These are phyloP conservation scores for Scelioninae gen. 1 DNA, from an alignment of 2,888 invertebrate species.

Conservation along the genomic window DNA sequence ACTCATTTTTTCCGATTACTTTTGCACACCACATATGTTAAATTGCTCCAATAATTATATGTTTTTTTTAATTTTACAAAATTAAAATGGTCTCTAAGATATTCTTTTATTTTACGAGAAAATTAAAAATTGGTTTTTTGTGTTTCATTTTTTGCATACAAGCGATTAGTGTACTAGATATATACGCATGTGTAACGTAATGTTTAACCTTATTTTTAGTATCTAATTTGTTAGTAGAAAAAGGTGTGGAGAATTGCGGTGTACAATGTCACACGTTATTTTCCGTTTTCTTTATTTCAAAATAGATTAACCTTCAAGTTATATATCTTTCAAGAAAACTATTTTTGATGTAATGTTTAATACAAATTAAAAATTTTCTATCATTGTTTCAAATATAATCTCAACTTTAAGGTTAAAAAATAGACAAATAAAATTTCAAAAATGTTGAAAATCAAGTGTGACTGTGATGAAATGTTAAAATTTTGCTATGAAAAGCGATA, in stretches of 20 bases:
- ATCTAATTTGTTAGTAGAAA: slow-evolving; percentile 17
- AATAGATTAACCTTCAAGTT: no score
- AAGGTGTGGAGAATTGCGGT: neutral
- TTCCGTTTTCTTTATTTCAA: no score
- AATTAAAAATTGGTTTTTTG: neutral
- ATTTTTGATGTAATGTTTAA: no score
- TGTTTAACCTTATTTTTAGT: slow-evolving; percentile 54
- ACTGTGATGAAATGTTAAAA: slow-evolving; percentile 45
- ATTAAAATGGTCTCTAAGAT: no score
- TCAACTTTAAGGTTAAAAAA: no score
- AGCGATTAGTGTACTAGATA: neutral
- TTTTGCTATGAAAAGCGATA: slow-evolving; percentile 54
- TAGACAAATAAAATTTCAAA: no score
- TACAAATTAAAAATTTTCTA: no score
- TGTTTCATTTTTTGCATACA: neutral
- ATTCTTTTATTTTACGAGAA: neutral
- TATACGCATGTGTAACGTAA: slow-evolving; percentile 19
- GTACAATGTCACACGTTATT: neutral
- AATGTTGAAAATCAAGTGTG: slow-evolving; percentile 36
- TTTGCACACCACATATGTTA: neutral
- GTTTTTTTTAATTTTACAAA: no score
- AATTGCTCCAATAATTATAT: neutral
- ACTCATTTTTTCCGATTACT: neutral
- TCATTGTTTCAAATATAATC: no score
- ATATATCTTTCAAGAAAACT: no score